Base-by-base conservation (phyloP, 2,797 vertebrate genomes). In the Ataeniobius toweri region DNA sequence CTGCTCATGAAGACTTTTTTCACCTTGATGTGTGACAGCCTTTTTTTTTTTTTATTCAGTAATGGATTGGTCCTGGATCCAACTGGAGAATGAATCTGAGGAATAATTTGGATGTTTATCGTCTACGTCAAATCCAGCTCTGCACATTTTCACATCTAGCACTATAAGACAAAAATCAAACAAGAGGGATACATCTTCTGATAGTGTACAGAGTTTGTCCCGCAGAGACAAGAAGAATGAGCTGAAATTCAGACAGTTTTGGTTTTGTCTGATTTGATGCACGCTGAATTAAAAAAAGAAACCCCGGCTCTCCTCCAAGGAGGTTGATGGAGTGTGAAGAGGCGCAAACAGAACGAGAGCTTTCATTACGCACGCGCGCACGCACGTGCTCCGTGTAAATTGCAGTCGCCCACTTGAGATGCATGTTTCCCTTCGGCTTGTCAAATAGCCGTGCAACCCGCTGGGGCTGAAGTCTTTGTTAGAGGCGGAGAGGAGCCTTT, bases 351-450 rank as follows among this genome's bases (percentile, higher is more conserved):
- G 82, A 85, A 85, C 83, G 67, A 86, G 78, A n/a, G 67, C 67
- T 46, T 48, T 28, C 67, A 16, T 74, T 46, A 71, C 53, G 46
- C 74, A 26, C 80, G 71, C 70, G 51, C 63, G 39, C n/a, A 28
- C 5, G 39, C 20, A 67, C 53, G 31, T 10, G 78, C 61, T 83
- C 85, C 74, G 82, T 83, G 82, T 86, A 88, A 89, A 92, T 92
- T 90, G 89, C 90, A 88, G 83, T 82, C 81, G 83, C 83, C 88
- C 86, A 92, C 88, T 91, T 92, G 86, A 92, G 88, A 94, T 93
- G 90, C 89, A 89, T 93, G 91, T 92, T 92, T 92, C 89, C 86
- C 88, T 90, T 94, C 83, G 89, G 84, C 89, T 90, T 91, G 91
- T 91, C 89, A 91, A 89, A 91, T 85, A 89, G 84, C 89, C 80